Base-by-base conservation (phyloP, 2,113 vertebrate species). In the Pleuronectes platessa region DNA sequence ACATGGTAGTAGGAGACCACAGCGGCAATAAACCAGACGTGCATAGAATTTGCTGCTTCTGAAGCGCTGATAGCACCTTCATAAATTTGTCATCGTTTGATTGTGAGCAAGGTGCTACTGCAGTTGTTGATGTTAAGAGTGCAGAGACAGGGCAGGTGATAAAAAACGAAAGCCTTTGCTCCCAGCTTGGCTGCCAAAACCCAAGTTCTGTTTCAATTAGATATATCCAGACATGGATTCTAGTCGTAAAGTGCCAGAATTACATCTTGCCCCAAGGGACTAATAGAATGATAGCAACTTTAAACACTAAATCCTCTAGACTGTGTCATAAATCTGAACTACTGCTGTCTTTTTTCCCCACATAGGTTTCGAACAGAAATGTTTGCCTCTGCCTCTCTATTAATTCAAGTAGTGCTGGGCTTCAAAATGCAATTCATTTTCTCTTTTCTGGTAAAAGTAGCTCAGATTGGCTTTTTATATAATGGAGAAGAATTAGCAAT, bases 171-270 rank as follows among this genome's bases (percentile, higher is more conserved):
- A 77, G 53, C 40, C 58, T 60, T 11, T 17, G 45, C 40, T 54
- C 55, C 60, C 45, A 23, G 42, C 37, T 79, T 76, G 68, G 55
- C 40, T n/a, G 23, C 20, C 42, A 72, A 17, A 79, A 62, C 61
- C 56, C 35, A 65, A 63, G 58, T 59, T 68, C 12, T 66, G 42
- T 77, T 80, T 77, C 53, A 83, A 73, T 79, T 70, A 79, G 40
- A 18, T 56, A 54, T 74, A 51, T 81, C 71, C 69, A 67, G 61
- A 76, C 21, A 45, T 42, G 10, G 42, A 53, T 49, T 67, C 60
- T 51, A 58, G 40, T 61, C 74, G 77, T 21, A 26, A 65, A 62
- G 49, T 62, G 61, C 26, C 60, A 73, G 18, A 66, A 74, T 73
- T 31, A 79, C 60, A 17, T 37, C 45, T 62, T 59, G 2, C 31